A percentile compares a stretch with the other conserved stretches of the same genome.
phyloP scores from a whole-genome alignment of 2,113 vertebrate genomes.

The Leucoraja erinaceus region DNA sequence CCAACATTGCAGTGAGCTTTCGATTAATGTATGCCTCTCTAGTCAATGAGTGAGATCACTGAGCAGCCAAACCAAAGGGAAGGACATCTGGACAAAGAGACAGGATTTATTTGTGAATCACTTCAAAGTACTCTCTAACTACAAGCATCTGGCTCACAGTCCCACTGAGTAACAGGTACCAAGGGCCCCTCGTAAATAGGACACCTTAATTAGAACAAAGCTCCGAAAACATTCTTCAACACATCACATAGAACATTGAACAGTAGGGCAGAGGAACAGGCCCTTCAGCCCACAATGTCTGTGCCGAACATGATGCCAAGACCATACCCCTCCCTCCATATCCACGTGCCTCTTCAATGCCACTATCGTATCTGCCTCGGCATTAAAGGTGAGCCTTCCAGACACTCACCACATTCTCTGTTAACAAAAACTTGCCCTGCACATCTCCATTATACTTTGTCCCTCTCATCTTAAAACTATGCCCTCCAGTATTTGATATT shows the following conservation, averaged over 20 bases:
- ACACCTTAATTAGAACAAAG: background rate
- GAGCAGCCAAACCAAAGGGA: background rate
- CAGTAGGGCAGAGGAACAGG: too few relatives aligned
- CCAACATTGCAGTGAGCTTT: background rate
- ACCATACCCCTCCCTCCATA: too few relatives aligned
- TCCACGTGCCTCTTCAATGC: too few relatives aligned
- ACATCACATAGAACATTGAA: background rate
- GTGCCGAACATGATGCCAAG: too few relatives aligned
- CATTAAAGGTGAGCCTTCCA: too few relatives aligned
- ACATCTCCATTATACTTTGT: too few relatives aligned
- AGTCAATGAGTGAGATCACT: background rate
- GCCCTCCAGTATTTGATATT: too few relatives aligned
- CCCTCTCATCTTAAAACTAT: too few relatives aligned
- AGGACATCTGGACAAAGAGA: background rate
- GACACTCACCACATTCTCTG: too few relatives aligned
- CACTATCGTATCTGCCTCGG: too few relatives aligned
- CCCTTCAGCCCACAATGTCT: too few relatives aligned
- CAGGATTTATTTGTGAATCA: constrained; percentile 27
- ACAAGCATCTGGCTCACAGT: constrained; percentile 18
- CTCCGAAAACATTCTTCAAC: background rate
- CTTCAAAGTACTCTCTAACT: constrained; percentile 18
- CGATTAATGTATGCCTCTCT: background rate
- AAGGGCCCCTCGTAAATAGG: background rate
- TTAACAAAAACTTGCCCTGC: too few relatives aligned
- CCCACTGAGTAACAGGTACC: background rate